Percentiles rank a stretch among this genome's conserved stretches.
phyloP scores from a whole-genome alignment of 1,140 invertebrate species.

The Meloidogyne chitwoodi region DNA sequence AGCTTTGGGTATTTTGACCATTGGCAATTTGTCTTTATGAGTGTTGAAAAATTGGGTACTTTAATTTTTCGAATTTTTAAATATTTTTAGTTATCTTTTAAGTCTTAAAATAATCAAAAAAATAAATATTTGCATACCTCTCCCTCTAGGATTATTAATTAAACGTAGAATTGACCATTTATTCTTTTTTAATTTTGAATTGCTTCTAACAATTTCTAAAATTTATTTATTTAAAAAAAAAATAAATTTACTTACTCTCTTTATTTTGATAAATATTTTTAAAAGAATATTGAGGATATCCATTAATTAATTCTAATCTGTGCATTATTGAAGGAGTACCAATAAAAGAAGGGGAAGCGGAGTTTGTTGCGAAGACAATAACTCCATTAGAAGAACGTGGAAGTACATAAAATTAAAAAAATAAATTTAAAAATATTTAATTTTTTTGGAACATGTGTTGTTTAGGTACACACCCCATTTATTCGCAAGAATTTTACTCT shows the following conservation, averaged over 20 bases:
- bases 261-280: constrained; percentile 5
- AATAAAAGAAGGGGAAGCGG: neutral
- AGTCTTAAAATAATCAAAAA: no score
- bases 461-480: no score
- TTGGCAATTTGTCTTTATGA: neutral
- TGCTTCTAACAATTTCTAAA: neutral
- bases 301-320: constrained; percentile 6
- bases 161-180: constrained; percentile 1
- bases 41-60: no score
- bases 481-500: no score
- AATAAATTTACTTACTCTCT: neutral
- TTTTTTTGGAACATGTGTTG: no score
- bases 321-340: neutral
- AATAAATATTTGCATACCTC: neutral
- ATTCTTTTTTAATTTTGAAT: neutral
- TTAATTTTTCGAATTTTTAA: no score
- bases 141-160: constrained; percentile 5
- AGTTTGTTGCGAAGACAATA: neutral
- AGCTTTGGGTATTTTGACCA: neutral
- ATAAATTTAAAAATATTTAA: no score
- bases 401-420: neutral
- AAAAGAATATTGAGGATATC: constrained; percentile 7
- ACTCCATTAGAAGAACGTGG: constrained; percentile 10
- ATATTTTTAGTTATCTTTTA: no score
- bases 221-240: neutral